Percentiles rank a stretch among this genome's conserved stretches.
These are phyloP conservation scores for Oryzias curvinotus DNA, from an alignment of 2,113 vertebrate genomes.

Conservation along the genomic window DNA sequence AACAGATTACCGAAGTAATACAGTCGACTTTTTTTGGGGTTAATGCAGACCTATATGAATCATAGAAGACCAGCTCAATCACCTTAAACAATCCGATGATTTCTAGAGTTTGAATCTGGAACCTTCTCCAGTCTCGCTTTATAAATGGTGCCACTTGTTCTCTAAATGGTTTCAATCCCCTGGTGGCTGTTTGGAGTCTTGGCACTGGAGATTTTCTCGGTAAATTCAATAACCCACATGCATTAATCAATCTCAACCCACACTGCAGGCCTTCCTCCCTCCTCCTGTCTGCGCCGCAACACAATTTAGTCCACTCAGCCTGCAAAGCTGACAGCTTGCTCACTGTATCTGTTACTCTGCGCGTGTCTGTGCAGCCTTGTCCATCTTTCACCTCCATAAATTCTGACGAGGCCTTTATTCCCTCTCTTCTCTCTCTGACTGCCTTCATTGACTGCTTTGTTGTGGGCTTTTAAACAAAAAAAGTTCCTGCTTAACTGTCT, in stretches of 20 bases:
- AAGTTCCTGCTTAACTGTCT: neutral
- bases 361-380: neutral
- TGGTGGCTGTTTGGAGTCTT: conserved; percentile 39
- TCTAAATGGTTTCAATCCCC: conserved; percentile 19
- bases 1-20: too few relatives aligned
- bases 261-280: neutral
- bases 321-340: conserved; percentile 36
- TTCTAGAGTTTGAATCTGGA: too few relatives aligned
- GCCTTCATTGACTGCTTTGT: conserved; percentile 17
- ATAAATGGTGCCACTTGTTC: conserved; percentile 23
- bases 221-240: conserved; percentile 57
- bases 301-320: conserved; percentile 42
- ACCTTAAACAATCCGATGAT: too few relatives aligned
- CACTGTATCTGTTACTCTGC: conserved; percentile 5
- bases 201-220: conserved; percentile 42
- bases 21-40: too few relatives aligned
- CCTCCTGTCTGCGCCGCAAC: conserved; percentile 14
- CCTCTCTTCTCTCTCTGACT: conserved; percentile 17
- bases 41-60: too few relatives aligned
- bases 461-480: conserved; percentile 15
- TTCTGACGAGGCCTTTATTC: conserved; percentile 26
- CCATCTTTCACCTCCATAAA: conserved; percentile 5
- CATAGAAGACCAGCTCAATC: too few relatives aligned
- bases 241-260: conserved; percentile 52
- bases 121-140: conserved; percentile 10